Evolutionary conservation across 2,113 vertebrate genomes (phyloP).

Genomic region (Gyps fulvus): DNA sequence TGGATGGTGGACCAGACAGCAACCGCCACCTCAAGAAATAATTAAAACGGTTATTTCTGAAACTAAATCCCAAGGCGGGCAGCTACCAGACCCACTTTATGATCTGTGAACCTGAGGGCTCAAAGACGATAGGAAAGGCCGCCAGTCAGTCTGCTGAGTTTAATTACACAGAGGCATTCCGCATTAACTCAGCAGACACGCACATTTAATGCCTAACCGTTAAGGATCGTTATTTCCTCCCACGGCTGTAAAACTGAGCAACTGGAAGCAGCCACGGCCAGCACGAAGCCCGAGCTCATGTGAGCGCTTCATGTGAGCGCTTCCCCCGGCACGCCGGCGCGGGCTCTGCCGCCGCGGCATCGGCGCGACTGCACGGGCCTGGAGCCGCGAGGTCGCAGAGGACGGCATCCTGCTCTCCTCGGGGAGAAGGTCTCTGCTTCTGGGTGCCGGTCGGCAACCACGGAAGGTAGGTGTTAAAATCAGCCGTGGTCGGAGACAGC

Average conservation of each 20-base stretch:
- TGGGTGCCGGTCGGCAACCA: neutral
- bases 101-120: neutral
- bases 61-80: neutral
- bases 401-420: accelerated
- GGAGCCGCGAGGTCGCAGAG: neutral
- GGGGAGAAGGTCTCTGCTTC: neutral
- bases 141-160: neutral
- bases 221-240: neutral
- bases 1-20: neutral
- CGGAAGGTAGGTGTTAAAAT: neutral
- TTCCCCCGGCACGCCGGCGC: accelerated
- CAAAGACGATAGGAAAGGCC: neutral
- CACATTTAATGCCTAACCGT: neutral
- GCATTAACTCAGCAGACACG: neutral
- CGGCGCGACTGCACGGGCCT: accelerated
- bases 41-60: neutral
- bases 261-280: neutral
- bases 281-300: accelerated
- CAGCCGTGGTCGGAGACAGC: accelerated
- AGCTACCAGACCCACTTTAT: neutral
- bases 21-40: neutral
- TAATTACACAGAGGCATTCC: neutral
- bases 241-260: neutral
- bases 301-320: accelerated
- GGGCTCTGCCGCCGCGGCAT: accelerated